Evolutionary conservation across 1,140 invertebrate genomes (phyloP), one percentile per base, ranked within the genome.

Genomic region (Procambarus virginalis): DNA sequence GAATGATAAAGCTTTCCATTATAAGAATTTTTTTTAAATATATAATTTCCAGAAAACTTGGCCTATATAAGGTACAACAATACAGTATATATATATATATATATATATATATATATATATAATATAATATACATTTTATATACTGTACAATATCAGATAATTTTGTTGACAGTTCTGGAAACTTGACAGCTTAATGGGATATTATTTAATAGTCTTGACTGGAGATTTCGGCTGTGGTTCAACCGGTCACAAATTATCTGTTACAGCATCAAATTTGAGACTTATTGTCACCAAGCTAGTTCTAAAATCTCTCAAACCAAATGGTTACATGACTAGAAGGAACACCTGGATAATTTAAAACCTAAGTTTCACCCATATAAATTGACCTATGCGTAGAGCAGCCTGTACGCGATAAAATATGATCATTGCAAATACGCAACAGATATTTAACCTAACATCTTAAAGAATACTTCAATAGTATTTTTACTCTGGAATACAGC

Each of bases 371-470:
- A 49, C n/a, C n/a, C 22, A 49, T 9, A 4, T 48, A 4, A 73
- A 22, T 84, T n/a, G 48, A 55, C 48, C 17, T 17, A n/a, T 14
- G 14, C 22, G 82, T 84, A 84, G 82, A 84, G 60, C 17, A 70
- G 49, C 68, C 68, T 70, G 82, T 73, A 84, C 14, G 64, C 68
- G 45, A 73, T 49, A 68, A 84, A 84, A 84, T 84, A 84, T 70
- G 64, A 84, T 73, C 82, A 84, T 46, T 84, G 82, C 73, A 84
- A 84, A 84, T 84, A 84, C 49, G 82, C 64, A 84, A 84, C 82
- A 84, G n/a, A 84, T 84, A 84, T 84, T 73, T 73, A 84, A 70
- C 60, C 82, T 84, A 84, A 73, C 48, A 84, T 84, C 82, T 84
- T 84, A 84, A 45, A 68, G 82, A 12, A 60, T 84, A 84, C 82